Evolutionary conservation across 1,140 invertebrate species (phyloP), one percentile per base, ranked within the genome.

Genomic region (Atta cephalotes): DNA sequence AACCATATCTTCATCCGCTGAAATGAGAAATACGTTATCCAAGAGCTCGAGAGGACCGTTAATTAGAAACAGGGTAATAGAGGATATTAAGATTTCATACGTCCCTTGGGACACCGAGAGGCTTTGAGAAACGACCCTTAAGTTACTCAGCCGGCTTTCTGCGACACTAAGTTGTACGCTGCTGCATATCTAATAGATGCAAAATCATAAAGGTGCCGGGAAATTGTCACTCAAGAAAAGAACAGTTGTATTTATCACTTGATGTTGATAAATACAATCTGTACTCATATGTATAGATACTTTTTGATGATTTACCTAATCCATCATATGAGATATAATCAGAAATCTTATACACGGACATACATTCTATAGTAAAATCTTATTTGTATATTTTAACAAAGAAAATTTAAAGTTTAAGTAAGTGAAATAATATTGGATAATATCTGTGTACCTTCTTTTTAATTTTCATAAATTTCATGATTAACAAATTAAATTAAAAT

Each of bases 11-110:
- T 76, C 56, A 62, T 71, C 25, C 28, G 25, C 39, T 76, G 80
- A 77, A 90, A 87, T 72, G 86, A 90, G 89, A 88, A 90, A 89
- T 90, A 90, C 80, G 88, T 90, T 90, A 90, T 90, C 79, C 88
- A 80, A 90, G 79, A 89, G 79, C 85, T 80, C 77, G 72, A 68
- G 35, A 86, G 79, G 68, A 49, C 58, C 85, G 90, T 91, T 91
- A 91, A 91, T 91, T 91, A 91, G 86, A 21, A 89, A 70, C 72
- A 85, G 71, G 81, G 90, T 91, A 91, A 91, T 91, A 91, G 89
- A 81, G 87, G 86, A 91, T 91, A 91, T 91, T 91, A 91, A 91
- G 89, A 91, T 91, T 91, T 89, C 90, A 91, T 89, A 82, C 49
- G 71, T 78, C 88, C 86, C 81, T n/a, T 12, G 80, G 49, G 90